phyloP scores from a whole-genome alignment of 2,113 vertebrate genomes.

The Myotis lucifugus region DNA sequence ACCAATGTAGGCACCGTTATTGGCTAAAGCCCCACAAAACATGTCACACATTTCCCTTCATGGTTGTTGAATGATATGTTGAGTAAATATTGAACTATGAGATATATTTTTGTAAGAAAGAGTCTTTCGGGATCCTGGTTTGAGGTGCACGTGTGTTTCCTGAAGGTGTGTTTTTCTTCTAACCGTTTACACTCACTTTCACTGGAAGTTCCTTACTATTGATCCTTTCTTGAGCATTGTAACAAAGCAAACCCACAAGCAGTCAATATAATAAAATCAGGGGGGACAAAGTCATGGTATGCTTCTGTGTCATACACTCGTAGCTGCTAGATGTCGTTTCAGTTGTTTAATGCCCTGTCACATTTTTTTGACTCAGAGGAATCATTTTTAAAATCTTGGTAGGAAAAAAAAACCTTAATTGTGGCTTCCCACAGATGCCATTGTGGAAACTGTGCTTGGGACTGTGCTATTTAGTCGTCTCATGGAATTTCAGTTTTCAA shows the following conservation, averaged over 20 bases:
- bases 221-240: neutral
- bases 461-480: neutral
- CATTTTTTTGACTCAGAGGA: constrained; percentile 68
- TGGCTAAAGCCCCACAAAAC: neutral
- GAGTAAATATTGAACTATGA: neutral
- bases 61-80: neutral
- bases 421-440: constrained; percentile 42
- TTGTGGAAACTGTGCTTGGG: constrained; percentile 27
- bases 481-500: constrained; percentile 1
- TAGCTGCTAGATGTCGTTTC: constrained; percentile 48
- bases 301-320: neutral
- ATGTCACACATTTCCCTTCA: neutral
- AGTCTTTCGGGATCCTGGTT: neutral
- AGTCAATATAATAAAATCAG: neutral
- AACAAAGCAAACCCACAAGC: neutral
- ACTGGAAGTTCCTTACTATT: neutral
- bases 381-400: constrained; percentile 34
- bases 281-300: neutral
- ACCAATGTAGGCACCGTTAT: neutral
- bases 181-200: neutral
- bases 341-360: constrained; percentile 26
- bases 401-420: constrained; percentile 34
- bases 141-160: neutral
- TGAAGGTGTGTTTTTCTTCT: neutral
- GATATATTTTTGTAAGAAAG: neutral